A percentile compares a stretch with the other conserved stretches of the same genome.
Evolutionary conservation across 2,797 vertebrate genomes (phyloP).

Genomic region (Cephalopachus bancanus): DNA sequence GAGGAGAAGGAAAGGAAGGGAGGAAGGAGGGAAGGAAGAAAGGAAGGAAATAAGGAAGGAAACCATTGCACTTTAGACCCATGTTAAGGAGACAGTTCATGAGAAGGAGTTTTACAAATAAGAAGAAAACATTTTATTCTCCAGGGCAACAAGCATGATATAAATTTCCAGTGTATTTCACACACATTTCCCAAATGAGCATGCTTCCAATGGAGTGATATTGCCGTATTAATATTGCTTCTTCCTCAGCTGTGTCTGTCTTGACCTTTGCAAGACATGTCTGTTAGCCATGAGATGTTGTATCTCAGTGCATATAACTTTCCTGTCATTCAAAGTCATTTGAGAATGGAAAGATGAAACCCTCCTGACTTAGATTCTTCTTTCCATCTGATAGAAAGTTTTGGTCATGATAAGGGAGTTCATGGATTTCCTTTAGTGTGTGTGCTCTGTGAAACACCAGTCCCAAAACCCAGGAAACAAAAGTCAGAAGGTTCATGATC

Average conservation of each 20-base stretch:
- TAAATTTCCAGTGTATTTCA: neutral
- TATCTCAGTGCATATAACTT: too few relatives aligned
- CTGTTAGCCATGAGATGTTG: neutral
- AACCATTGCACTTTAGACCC: neutral
- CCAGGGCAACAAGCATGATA: neutral
- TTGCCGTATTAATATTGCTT: rapidly evolving
- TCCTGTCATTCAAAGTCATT: neutral
- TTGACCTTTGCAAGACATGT: neutral
- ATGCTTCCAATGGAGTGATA: rapidly evolving
- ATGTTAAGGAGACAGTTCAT: neutral
- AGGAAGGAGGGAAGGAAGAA: neutral
- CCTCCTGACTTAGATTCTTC: neutral
- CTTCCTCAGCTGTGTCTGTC: neutral
- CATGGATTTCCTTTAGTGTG: neutral
- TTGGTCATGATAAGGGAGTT: neutral
- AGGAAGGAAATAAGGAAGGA: neutral
- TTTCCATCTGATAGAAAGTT: neutral
- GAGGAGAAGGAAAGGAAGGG: rapidly evolving
- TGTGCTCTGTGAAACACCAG: neutral
- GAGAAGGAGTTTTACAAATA: neutral
- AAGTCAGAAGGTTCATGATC: neutral
- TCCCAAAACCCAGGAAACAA: neutral
- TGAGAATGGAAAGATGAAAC: neutral
- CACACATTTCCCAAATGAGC: rapidly evolving
- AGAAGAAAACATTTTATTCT: neutral